A percentile compares a stretch with the other conserved stretches of the same genome.
Conservation (phyloP, 2,113 vertebrate species). For the Phylloscopus trochiloides region DNA sequence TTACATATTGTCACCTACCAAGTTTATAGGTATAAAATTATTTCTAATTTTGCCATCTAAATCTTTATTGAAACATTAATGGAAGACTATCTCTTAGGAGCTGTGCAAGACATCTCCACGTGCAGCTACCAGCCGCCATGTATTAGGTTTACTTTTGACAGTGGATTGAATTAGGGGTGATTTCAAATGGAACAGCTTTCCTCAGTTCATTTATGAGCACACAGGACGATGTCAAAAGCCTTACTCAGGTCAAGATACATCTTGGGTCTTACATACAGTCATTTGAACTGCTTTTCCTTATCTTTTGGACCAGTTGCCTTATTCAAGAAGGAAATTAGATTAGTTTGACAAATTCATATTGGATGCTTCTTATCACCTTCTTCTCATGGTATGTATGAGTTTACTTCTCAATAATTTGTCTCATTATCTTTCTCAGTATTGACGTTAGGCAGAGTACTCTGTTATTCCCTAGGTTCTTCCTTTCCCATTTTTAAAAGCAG, state of each 20-base stretch:
- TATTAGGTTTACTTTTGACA: neutral
- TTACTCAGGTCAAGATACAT: neutral
- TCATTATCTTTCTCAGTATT: neutral
- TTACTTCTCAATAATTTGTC: neutral
- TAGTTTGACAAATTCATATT: neutral
- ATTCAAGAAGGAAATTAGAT: neutral
- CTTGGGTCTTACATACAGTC: neutral
- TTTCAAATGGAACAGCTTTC: neutral
- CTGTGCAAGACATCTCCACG: neutral
- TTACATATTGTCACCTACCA: neutral
- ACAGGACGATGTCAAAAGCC: neutral
- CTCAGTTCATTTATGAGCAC: neutral
- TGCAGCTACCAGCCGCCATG: neutral
- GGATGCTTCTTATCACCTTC: neutral
- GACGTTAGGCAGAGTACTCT: neutral
- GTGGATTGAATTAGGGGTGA: neutral
- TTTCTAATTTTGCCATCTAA: neutral
- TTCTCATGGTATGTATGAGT: neutral
- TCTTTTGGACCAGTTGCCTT: neutral
- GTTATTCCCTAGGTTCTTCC: neutral
- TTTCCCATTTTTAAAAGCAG: neutral
- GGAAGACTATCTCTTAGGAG: neutral
- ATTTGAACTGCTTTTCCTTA: neutral
- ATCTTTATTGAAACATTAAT: neutral
- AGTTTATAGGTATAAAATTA: neutral